These are phyloP conservation scores for Chaetops frenatus DNA, from an alignment of 2,113 vertebrate species.

Conservation along the genomic window DNA sequence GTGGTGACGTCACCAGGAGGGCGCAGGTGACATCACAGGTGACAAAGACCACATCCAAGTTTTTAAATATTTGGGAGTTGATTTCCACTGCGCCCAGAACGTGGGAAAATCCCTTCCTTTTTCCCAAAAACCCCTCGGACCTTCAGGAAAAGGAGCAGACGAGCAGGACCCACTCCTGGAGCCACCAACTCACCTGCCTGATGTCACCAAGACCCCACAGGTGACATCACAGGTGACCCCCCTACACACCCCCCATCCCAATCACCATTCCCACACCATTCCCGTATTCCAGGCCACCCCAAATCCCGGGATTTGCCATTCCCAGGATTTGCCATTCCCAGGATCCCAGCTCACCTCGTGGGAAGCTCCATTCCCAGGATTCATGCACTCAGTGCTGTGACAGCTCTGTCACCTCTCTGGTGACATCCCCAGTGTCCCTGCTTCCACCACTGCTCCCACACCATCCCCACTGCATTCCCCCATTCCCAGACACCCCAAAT, in stretches of 20 bases:
- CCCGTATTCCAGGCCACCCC: background rate
- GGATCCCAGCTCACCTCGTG: no score
- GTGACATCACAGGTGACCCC: background rate
- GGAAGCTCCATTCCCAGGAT: background rate
- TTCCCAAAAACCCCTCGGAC: background rate
- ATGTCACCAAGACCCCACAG: background rate
- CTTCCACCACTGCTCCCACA: no score
- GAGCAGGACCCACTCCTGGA: background rate
- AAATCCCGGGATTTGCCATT: background rate
- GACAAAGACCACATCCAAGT: background rate
- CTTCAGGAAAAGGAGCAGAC: background rate
- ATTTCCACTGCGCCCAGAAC: background rate
- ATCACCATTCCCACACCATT: background rate
- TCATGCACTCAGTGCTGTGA: background rate
- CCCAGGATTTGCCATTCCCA: background rate
- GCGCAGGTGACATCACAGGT: background rate
- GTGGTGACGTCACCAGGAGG: background rate
- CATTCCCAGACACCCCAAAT: background rate
- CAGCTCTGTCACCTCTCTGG: background rate
- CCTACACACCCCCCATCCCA: no score
- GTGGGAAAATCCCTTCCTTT: background rate
- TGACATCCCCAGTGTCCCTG: background rate
- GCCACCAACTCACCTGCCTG: background rate
- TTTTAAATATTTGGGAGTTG: background rate
- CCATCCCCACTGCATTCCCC: fast-evolving